A percentile compares a stretch with the other conserved stretches of the same genome.
Evolutionary conservation across 2,113 vertebrate species (phyloP).

Genomic region (Corythaeola cristata): DNA sequence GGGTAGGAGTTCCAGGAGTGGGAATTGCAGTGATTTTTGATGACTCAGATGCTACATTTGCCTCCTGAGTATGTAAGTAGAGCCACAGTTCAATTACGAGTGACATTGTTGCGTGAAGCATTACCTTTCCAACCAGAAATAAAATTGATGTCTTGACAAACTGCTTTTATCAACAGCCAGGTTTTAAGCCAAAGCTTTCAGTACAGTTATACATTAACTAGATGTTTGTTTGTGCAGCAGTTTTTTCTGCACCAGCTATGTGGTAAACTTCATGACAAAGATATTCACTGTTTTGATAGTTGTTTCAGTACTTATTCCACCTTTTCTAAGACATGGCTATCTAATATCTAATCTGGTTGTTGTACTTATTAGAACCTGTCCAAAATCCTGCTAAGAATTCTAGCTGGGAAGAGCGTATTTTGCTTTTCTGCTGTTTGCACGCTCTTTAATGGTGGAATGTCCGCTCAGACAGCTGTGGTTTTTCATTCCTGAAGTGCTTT

Average conservation of each 20-base stretch:
- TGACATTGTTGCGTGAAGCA: background rate
- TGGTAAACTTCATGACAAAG: background rate
- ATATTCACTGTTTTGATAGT: background rate
- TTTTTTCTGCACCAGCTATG: background rate
- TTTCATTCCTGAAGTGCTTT: background rate
- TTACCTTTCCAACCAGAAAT: background rate
- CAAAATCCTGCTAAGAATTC: background rate
- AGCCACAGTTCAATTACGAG: background rate
- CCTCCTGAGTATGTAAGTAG: background rate
- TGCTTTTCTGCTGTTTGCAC: background rate
- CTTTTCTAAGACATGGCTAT: background rate
- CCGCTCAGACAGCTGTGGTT: background rate
- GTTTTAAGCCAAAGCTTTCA: slow-evolving; percentile 10
- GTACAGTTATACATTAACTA: slow-evolving; percentile 3
- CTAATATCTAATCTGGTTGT: background rate
- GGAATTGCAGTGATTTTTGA: background rate
- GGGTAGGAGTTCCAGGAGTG: background rate
- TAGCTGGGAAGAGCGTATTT: background rate
- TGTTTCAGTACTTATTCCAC: background rate
- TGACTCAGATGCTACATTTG: background rate
- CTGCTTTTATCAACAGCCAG: background rate
- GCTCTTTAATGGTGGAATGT: background rate
- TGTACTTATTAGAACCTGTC: background rate
- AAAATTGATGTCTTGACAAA: slow-evolving; percentile 17
- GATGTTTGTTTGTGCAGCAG: background rate